Evolutionary conservation across 2,888 invertebrate genomes (phyloP).

Genomic region (Cynaeus angustus): DNA sequence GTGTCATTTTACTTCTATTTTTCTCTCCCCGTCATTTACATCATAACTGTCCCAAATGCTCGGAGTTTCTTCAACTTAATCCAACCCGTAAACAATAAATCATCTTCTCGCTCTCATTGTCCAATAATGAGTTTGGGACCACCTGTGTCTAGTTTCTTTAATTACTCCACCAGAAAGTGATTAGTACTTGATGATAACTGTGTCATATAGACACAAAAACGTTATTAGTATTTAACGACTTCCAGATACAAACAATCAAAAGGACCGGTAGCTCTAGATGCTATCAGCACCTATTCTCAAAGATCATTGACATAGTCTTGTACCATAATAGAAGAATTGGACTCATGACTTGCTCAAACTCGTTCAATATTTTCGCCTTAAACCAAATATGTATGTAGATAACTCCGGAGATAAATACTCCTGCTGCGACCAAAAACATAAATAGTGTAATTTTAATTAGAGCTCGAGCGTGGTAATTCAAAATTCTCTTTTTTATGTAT

Average conservation of each 20-base stretch:
- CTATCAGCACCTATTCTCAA: slow-evolving; percentile 59
- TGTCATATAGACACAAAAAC: slow-evolving; percentile 60
- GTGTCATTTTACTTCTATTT: too few relatives aligned
- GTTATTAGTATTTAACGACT: slow-evolving; percentile 64
- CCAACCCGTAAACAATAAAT: slow-evolving; percentile 14
- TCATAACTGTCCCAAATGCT: too few relatives aligned
- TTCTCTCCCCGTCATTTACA: too few relatives aligned
- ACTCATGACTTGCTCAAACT: slow-evolving; percentile 37
- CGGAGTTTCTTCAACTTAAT: neutral
- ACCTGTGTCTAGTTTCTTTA: slow-evolving; percentile 54
- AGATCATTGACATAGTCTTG: slow-evolving; percentile 61
- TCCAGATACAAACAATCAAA: slow-evolving; percentile 57
- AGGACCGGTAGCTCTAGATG: slow-evolving; percentile 61
- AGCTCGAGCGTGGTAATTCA: neutral
- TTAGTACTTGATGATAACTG: slow-evolving; percentile 55
- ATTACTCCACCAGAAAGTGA: slow-evolving; percentile 51
- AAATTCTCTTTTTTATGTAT: neutral
- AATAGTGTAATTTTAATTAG: neutral
- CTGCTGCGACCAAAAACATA: slow-evolving; percentile 9
- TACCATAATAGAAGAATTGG: slow-evolving; percentile 21
- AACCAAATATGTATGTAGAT: slow-evolving; percentile 30
- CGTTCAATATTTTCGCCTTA: slow-evolving; percentile 29
- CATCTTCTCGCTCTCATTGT: slow-evolving; percentile 3
- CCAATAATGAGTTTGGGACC: slow-evolving; percentile 39
- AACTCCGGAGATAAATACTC: slow-evolving; percentile 5